Conservation (phyloP, 2,113 vertebrate genomes). For the Macaca fascicularis region T2T-MFA8v1.1 NC_088390.1:32691501-32692000, state of each 20-base stretch:
- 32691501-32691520: background rate
- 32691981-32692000: background rate
- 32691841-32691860: background rate
- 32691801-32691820: background rate
- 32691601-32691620: background rate
- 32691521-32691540: background rate
- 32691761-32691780: background rate
- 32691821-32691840: background rate
- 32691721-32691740: too few species aligned
- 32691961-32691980: background rate
- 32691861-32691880: too few species aligned
- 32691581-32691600: too few species aligned
- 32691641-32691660: background rate
- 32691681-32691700: background rate
- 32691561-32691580: background rate
- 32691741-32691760: background rate
- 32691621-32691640: background rate
- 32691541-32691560: background rate
- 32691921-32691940: background rate
- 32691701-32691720: background rate
- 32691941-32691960: background rate
- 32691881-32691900: background rate
- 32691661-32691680: background rate
- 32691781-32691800: background rate
- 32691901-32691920: background rate